Evolutionary conservation across 2,113 vertebrate species (phyloP).

Genomic region (Argyrosomus japonicus): DNA sequence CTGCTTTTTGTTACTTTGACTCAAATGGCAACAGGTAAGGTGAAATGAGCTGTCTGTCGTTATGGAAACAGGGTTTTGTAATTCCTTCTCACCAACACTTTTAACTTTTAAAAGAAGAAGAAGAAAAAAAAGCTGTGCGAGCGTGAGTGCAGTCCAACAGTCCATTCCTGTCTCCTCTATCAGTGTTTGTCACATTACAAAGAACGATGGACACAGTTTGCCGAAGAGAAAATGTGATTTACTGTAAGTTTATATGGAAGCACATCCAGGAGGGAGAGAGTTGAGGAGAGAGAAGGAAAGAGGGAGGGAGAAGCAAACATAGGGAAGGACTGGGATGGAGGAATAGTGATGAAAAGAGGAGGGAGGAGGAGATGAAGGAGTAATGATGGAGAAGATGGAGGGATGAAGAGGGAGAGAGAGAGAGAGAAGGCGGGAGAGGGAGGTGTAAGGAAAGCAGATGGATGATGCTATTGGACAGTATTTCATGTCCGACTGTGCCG

Average conservation of each 20-base stretch:
- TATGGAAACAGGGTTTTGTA: slow-evolving; percentile 30
- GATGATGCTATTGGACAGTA: slow-evolving; percentile 82
- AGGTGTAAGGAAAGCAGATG: slow-evolving; percentile 76
- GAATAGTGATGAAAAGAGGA: slow-evolving; percentile 46
- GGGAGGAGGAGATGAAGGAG: slow-evolving; percentile 50
- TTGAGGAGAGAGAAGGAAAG: background rate
- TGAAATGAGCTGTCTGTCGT: slow-evolving; percentile 4
- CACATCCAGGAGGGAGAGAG: slow-evolving; percentile 2
- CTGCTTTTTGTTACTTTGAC: background rate
- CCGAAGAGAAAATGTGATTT: slow-evolving; percentile 37
- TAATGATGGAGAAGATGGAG: slow-evolving; percentile 54
- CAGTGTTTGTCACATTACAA: slow-evolving; percentile 19
- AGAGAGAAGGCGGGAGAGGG: slow-evolving; percentile 19
- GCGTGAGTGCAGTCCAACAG: background rate
- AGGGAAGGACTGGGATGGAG: slow-evolving; percentile 18
- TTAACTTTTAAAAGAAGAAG: background rate
- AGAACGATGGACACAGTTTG: slow-evolving; percentile 3
- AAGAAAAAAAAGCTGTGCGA: background rate
- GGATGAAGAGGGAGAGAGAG: slow-evolving; percentile 31
- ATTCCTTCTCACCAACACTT: background rate
- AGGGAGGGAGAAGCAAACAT: background rate
- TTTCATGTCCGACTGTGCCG: slow-evolving; percentile 84
- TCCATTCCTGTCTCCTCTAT: background rate
- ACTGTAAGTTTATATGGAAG: slow-evolving; percentile 18
- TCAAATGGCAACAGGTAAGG: background rate